Conservation (phyloP, 2,113 vertebrate species). For the Rhineura floridana region DNA sequence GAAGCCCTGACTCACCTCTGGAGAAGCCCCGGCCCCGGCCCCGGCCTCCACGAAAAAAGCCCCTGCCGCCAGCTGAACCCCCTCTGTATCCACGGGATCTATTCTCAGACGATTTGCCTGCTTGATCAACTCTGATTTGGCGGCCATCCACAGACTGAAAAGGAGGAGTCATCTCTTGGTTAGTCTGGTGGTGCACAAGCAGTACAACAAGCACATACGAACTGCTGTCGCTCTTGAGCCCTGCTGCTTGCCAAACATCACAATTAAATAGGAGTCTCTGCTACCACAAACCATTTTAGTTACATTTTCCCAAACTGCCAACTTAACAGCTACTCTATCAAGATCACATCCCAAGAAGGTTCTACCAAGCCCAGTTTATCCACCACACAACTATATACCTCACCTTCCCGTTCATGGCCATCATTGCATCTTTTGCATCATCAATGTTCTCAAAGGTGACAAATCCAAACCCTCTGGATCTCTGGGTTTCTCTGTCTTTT, state of each 20-base stretch:
- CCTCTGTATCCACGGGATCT: slow-evolving; percentile 83
- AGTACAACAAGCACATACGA: fast-evolving
- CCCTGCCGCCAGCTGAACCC: slow-evolving; percentile 78
- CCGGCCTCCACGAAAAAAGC: slow-evolving; percentile 84
- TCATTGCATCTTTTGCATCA: slow-evolving; percentile 94
- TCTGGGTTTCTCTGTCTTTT: slow-evolving; percentile 93
- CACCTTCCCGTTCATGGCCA: slow-evolving; percentile 98
- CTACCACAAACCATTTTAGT: neutral
- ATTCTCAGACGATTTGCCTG: slow-evolving; percentile 87
- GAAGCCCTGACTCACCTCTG: slow-evolving; percentile 66
- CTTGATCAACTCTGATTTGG: slow-evolving; percentile 93
- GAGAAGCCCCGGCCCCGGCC: slow-evolving; percentile 86
- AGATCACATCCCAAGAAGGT: neutral
- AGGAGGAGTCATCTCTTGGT: fast-evolving
- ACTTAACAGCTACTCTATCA: neutral
- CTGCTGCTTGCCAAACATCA: neutral
- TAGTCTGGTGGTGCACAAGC: fast-evolving
- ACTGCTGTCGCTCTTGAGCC: fast-evolving
- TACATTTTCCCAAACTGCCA: neutral
- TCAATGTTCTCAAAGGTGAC: slow-evolving; percentile 96
- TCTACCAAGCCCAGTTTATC: neutral
- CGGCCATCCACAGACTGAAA: slow-evolving; percentile 90
- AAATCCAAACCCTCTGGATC: slow-evolving; percentile 94
- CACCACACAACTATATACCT: neutral
- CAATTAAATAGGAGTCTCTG: too few relatives aligned